phyloP scores from a whole-genome alignment of 2,888 invertebrate genomes.

The Dyspetes luteomarginatus region DNA sequence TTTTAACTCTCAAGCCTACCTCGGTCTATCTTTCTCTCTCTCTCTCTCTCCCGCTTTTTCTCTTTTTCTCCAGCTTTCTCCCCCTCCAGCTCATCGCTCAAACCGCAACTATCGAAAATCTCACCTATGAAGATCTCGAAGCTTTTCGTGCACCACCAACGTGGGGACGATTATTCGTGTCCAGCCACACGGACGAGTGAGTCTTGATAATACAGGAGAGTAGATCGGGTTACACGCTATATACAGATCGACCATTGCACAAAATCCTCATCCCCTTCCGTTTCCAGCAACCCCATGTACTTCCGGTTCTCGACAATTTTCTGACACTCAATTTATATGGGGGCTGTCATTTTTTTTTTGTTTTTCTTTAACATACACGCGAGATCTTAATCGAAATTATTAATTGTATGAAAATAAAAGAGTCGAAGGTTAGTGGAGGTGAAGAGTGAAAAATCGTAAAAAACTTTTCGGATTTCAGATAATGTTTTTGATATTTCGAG shows the following conservation, averaged over 20 bases:
- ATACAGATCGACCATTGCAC: slow-evolving; percentile 35
- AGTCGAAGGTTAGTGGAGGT: too few relatives aligned
- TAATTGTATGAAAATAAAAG: too few relatives aligned
- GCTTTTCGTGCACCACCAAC: slow-evolving; percentile 5
- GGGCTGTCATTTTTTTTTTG: too few relatives aligned
- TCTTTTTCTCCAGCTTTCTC: too few relatives aligned
- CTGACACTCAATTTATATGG: not conserved
- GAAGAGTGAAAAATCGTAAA: too few relatives aligned
- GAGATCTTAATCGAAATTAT: too few relatives aligned
- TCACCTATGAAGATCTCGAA: slow-evolving; percentile 30
- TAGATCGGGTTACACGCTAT: slow-evolving; percentile 14
- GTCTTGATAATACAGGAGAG: slow-evolving; percentile 49
- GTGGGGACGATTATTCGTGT: slow-evolving; percentile 33
- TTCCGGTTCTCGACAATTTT: slow-evolving; percentile 14
- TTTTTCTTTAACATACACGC: too few relatives aligned
- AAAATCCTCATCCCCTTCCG: slow-evolving; percentile 21
- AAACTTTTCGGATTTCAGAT: too few relatives aligned
- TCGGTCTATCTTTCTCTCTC: too few relatives aligned
- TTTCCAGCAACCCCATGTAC: slow-evolving; percentile 27
- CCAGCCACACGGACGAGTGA: slow-evolving; percentile 45
- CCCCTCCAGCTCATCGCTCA: too few relatives aligned
- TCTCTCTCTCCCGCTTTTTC: not conserved
- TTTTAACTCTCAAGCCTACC: not conserved
- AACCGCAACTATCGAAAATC: slow-evolving; percentile 9
- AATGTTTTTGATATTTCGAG: too few relatives aligned